A percentile compares a stretch with the other conserved stretches of the same genome.
phyloP scores from a whole-genome alignment of 2,113 vertebrate genomes.

The Alethe castanea region DNA sequence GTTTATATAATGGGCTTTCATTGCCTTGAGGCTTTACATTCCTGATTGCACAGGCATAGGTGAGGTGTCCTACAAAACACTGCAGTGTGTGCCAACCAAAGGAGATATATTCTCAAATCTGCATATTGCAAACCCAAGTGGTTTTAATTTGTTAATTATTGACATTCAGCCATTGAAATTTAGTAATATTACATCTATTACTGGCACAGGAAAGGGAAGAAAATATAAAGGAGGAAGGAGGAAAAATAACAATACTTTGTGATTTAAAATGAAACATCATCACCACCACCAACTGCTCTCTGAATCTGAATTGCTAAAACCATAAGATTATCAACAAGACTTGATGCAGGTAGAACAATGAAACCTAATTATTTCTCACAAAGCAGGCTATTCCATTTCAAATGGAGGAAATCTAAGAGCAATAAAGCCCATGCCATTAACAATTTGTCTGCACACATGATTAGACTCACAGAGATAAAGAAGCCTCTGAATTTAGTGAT shows the following conservation, averaged over 20 bases:
- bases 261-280: conserved; percentile 64
- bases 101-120: background rate
- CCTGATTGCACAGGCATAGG: background rate
- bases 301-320: conserved; percentile 81
- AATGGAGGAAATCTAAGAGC: conserved; percentile 82
- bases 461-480: conserved; percentile 85
- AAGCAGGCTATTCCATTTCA: conserved; percentile 83
- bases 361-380: conserved; percentile 92
- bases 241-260: conserved; percentile 45
- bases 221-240: background rate
- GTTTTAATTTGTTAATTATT: conserved; percentile 1
- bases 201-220: conserved; percentile 38
- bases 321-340: conserved; percentile 74
- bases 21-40: background rate
- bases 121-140: background rate
- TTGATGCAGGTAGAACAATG: conserved; percentile 84
- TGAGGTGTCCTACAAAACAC: background rate
- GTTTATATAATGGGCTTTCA: background rate
- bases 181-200: background rate
- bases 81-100: background rate
- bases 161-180: conserved; percentile 17
- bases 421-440: conserved; percentile 86
- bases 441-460: conserved; percentile 90
- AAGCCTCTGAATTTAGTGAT: conserved; percentile 84
- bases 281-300: conserved; percentile 78